Percentiles rank a stretch among this genome's conserved stretches.
phyloP scores from a whole-genome alignment of 1,140 invertebrate species.

The Phocides pigmalion region DNA sequence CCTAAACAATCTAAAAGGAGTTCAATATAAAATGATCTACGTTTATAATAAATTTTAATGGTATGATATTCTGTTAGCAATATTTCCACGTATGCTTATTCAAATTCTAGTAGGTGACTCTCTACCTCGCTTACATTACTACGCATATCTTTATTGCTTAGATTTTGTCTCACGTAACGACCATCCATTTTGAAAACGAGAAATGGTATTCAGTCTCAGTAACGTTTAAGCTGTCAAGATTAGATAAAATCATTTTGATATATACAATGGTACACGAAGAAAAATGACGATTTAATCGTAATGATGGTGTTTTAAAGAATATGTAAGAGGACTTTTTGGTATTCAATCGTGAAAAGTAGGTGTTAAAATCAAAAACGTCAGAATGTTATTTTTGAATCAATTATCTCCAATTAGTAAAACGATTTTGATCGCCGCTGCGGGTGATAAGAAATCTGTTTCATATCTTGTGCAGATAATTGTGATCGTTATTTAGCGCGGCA shows the following conservation, averaged over 20 bases:
- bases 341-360: too few species aligned
- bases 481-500: too few species aligned
- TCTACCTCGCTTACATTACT: neutral
- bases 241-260: neutral
- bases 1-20: too few species aligned
- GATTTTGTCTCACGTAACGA: neutral
- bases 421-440: too few species aligned
- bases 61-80: neutral
- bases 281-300: neutral
- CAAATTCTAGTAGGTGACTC: conserved; percentile 1
- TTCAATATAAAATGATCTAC: too few species aligned
- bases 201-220: neutral
- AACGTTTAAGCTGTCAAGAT: neutral
- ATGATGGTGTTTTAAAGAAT: neutral
- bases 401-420: too few species aligned
- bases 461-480: too few species aligned
- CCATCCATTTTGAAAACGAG: conserved; percentile 2
- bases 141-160: neutral
- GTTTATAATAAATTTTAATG: neutral
- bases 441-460: too few species aligned
- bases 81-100: neutral
- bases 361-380: too few species aligned
- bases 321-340: too few species aligned
- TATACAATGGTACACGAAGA: neutral
- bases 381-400: too few species aligned